Conservation (phyloP, 2,888 invertebrate genomes). For the Epiblema foenella region DNA sequence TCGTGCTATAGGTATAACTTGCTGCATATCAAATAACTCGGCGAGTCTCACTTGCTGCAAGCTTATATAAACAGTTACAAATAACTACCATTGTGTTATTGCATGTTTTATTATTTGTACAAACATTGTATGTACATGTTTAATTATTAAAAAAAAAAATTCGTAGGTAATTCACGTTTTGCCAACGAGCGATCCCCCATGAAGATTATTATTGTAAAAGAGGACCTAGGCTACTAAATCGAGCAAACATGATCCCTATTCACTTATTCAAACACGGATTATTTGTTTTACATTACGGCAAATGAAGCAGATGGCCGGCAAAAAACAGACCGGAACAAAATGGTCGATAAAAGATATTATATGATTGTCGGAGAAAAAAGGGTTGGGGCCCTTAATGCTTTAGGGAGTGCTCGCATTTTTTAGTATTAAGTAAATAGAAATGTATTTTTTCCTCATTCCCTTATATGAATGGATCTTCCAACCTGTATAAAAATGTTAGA, state of each 20-base stretch:
- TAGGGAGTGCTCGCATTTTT: constrained; percentile 37
- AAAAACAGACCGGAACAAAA: constrained; percentile 6
- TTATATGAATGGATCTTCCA: constrained; percentile 26
- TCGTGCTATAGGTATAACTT: too few relatives aligned
- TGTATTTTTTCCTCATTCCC: constrained; percentile 23
- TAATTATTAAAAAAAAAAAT: too few relatives aligned
- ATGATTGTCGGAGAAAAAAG: constrained; percentile 34
- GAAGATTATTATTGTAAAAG: background rate
- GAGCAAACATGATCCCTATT: background rate
- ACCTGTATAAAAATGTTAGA: constrained; percentile 25
- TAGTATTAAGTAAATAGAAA: constrained; percentile 40
- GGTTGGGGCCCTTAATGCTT: constrained; percentile 23
- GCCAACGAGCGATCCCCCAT: background rate
- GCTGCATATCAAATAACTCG: too few relatives aligned
- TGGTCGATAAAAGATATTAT: constrained; percentile 35
- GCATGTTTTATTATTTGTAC: too few relatives aligned
- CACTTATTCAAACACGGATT: constrained; percentile 16
- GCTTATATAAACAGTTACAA: too few relatives aligned
- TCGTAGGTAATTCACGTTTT: too few relatives aligned
- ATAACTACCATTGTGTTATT: too few relatives aligned
- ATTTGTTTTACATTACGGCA: constrained; percentile 27
- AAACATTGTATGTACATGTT: too few relatives aligned
- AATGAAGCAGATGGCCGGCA: constrained; percentile 22
- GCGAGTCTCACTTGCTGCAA: too few relatives aligned
- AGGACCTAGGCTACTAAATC: background rate